Percentiles rank a stretch among this genome's conserved stretches.
These are phyloP conservation scores for Mythimna loreyi DNA, from an alignment of 2,888 invertebrate species.

Conservation along the genomic window DNA sequence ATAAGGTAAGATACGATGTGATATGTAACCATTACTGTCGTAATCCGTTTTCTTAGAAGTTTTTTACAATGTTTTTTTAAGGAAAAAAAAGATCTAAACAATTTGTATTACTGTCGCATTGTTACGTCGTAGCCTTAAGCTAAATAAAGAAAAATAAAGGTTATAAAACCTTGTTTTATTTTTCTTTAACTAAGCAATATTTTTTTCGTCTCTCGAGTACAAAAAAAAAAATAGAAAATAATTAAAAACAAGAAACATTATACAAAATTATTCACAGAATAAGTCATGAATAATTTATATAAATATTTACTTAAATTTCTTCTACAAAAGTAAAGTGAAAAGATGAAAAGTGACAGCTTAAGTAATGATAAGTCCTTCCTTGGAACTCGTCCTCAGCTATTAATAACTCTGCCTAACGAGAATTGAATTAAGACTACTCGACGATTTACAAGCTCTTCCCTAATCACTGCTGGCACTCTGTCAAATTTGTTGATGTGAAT, in stretches of 20 bases:
- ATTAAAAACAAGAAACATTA: background rate
- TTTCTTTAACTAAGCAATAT: background rate
- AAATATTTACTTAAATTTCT: background rate
- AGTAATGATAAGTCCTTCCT: slow-evolving; percentile 2
- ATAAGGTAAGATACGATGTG: no score
- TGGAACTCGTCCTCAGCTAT: slow-evolving; percentile 15
- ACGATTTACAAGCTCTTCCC: slow-evolving; percentile 30
- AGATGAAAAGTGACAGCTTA: slow-evolving; percentile 18
- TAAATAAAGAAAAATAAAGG: no score
- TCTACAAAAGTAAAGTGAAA: slow-evolving; percentile 3
- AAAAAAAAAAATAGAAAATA: background rate
- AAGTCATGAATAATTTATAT: slow-evolving; percentile 10
- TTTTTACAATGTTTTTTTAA: no score
- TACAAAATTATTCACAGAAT: background rate
- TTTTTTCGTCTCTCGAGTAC: background rate
- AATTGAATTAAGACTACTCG: slow-evolving; percentile 28
- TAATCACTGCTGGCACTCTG: slow-evolving; percentile 25
- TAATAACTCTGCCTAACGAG: slow-evolving; percentile 38
- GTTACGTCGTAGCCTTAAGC: background rate
- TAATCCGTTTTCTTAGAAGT: no score
- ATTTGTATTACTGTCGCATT: background rate
- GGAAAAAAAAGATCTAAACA: no score
- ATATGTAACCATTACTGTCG: no score
- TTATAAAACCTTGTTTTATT: no score
- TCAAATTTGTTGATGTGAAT: slow-evolving; percentile 32